These are phyloP conservation scores for Meloidogyne chitwoodi DNA, from an alignment of 1,140 invertebrate genomes.

Conservation along the genomic window DNA sequence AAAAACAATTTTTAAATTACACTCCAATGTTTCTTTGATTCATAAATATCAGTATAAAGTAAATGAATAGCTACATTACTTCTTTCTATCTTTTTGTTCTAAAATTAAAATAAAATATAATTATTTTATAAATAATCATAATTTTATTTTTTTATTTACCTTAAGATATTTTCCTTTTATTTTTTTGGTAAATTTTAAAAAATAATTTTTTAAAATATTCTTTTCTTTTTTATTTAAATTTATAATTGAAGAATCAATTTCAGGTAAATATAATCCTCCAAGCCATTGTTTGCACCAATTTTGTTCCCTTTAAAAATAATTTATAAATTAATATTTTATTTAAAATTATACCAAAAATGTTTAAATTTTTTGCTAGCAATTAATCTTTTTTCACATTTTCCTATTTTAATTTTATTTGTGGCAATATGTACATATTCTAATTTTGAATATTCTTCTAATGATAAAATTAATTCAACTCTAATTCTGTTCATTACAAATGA, in stretches of 20 bases:
- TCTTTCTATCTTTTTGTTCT: background rate
- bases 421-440: background rate
- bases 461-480: background rate
- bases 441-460: background rate
- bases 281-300: background rate
- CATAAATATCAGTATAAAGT: background rate
- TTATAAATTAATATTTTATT: no score
- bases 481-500: background rate
- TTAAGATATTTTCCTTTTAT: background rate
- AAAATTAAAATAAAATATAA: background rate
- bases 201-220: background rate
- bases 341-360: background rate
- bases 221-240: background rate
- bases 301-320: background rate
- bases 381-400: background rate
- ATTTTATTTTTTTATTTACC: background rate
- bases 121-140: background rate
- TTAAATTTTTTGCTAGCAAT: background rate
- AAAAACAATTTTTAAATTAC: background rate
- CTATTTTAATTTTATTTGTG: background rate
- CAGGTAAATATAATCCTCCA: background rate
- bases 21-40: background rate
- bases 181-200: background rate
- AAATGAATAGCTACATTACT: background rate
- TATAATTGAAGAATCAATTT: background rate